phyloP scores from a whole-genome alignment of 2,888 invertebrate genomes.

The Eremobia ochroleuca region DNA sequence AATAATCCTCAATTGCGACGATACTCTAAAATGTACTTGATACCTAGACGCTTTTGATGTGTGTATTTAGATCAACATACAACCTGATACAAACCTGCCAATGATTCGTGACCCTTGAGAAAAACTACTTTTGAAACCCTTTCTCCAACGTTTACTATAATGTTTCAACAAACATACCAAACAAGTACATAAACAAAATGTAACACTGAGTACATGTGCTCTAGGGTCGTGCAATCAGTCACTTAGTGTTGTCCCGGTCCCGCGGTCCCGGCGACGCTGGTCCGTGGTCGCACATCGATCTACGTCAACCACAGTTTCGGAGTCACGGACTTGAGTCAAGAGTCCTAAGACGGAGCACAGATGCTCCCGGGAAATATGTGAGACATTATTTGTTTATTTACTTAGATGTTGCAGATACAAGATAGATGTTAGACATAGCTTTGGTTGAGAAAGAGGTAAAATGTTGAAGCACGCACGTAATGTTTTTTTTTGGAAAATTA shows the following conservation, averaged over 20 bases:
- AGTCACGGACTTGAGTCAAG: slow-evolving; percentile 62
- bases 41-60: too few species aligned
- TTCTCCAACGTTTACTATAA: not conserved
- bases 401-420: slow-evolving; percentile 6
- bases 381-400: slow-evolving; percentile 42
- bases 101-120: too few species aligned
- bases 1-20: too few species aligned
- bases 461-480: not conserved
- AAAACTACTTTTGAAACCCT: too few species aligned
- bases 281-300: slow-evolving; percentile 82
- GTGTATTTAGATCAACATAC: too few species aligned
- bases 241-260: slow-evolving; percentile 74
- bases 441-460: not conserved
- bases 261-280: slow-evolving; percentile 54
- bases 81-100: too few species aligned
- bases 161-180: slow-evolving; percentile 12
- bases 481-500: not conserved
- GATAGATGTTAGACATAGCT: not conserved
- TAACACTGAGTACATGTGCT: slow-evolving; percentile 53
- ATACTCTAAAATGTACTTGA: too few species aligned
- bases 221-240: slow-evolving; percentile 76
- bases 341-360: slow-evolving; percentile 66
- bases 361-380: slow-evolving; percentile 55
- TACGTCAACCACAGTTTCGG: slow-evolving; percentile 80
- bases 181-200: slow-evolving; percentile 50